Evolutionary conservation across 2,113 vertebrate genomes (phyloP).

Genomic region (Misgurnus anguillicaudatus): DNA sequence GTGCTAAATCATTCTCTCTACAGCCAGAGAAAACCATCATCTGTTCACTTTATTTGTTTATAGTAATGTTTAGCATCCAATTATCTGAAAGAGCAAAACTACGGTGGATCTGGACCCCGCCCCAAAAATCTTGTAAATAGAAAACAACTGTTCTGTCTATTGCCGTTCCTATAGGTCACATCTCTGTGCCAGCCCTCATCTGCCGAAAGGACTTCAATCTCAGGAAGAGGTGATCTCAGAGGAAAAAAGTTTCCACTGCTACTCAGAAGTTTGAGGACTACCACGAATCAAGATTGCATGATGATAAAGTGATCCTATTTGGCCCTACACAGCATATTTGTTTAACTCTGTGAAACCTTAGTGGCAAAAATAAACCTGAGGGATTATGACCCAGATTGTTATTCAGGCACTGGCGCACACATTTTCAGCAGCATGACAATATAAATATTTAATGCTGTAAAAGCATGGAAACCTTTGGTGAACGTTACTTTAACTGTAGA

Average conservation of each 20-base stretch:
- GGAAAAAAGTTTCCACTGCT: constrained; percentile 42
- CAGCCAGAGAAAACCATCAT: constrained; percentile 33
- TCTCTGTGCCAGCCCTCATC: constrained; percentile 18
- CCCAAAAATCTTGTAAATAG: constrained; percentile 45
- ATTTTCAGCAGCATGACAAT: not conserved
- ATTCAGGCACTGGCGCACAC: not conserved
- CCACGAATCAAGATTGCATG: not conserved
- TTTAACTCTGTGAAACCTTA: constrained; percentile 28
- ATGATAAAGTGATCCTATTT: constrained; percentile 25
- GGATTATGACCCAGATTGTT: constrained; percentile 33
- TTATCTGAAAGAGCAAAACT: constrained; percentile 6
- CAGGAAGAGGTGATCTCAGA: constrained; percentile 45
- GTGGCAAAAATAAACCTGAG: constrained; percentile 21
- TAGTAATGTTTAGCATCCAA: constrained; percentile 37
- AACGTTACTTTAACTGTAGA: not conserved
- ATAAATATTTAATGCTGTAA: not conserved
- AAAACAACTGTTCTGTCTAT: constrained; percentile 48
- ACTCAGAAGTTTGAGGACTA: constrained; percentile 23
- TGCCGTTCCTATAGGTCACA: constrained; percentile 28
- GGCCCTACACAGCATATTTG: constrained; percentile 31
- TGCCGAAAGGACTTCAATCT: constrained; percentile 34
- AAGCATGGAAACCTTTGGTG: not conserved
- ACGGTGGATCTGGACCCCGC: too few relatives aligned
- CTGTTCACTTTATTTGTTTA: constrained; percentile 45
- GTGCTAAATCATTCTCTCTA: constrained; percentile 36